phyloP scores from a whole-genome alignment of 2,888 invertebrate genomes.

The Phragmatobia fuliginosa region DNA sequence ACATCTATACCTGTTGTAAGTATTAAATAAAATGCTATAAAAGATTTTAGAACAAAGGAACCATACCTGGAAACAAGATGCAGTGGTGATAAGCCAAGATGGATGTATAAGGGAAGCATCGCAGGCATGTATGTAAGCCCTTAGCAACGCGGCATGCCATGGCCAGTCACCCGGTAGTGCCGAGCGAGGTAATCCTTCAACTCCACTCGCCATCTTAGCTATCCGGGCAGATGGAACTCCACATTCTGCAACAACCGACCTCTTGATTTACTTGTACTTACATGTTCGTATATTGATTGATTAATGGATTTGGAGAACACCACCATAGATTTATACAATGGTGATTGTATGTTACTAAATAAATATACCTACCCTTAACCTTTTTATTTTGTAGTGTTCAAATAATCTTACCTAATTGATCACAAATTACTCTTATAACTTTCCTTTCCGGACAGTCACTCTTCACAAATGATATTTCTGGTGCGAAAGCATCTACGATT shows the following conservation, averaged over 20 bases:
- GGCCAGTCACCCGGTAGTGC: slow-evolving; percentile 95
- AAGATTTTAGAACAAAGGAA: not conserved
- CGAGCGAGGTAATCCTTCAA: slow-evolving; percentile 89
- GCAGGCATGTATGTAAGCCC: slow-evolving; percentile 95
- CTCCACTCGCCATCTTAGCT: slow-evolving; percentile 75
- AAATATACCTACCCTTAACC: not conserved
- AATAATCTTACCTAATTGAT: slow-evolving; percentile 88
- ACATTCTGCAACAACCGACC: slow-evolving; percentile 83
- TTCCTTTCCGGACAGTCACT: slow-evolving; percentile 91
- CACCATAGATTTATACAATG: not conserved
- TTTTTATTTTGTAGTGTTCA: not conserved
- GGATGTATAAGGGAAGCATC: slow-evolving; percentile 94
- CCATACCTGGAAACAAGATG: slow-evolving; percentile 92
- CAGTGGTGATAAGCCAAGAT: slow-evolving; percentile 94
- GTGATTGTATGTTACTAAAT: not conserved
- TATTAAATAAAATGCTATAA: not conserved
- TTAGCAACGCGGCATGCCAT: slow-evolving; percentile 95
- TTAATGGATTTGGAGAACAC: not conserved
- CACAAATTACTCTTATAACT: slow-evolving; percentile 93
- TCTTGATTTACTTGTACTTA: not conserved
- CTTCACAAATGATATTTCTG: slow-evolving; percentile 93
- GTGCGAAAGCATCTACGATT: slow-evolving; percentile 92
- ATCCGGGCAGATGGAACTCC: slow-evolving; percentile 89
- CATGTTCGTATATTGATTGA: not conserved
- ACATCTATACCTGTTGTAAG: not conserved